These are phyloP conservation scores for Chaenogobius annularis DNA, from an alignment of 2,113 vertebrate genomes.

Conservation along the genomic window DNA sequence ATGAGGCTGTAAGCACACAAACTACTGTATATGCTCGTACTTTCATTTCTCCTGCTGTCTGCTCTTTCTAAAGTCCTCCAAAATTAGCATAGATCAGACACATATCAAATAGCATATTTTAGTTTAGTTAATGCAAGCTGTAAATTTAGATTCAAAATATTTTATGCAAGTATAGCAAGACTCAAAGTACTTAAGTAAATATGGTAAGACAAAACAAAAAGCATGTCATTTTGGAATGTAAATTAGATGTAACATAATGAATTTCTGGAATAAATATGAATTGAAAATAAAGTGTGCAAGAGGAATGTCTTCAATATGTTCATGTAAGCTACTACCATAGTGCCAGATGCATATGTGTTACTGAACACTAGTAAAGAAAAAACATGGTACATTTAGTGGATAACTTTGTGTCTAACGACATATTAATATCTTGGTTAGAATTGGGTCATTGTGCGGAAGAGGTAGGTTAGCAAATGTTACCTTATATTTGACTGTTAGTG, in stretches of 20 bases:
- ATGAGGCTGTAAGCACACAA: constrained; percentile 46
- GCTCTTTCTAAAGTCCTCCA: constrained; percentile 61
- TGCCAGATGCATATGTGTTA: constrained; percentile 53
- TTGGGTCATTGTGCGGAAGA: constrained; percentile 44
- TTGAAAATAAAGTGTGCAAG: not conserved
- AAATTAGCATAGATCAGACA: constrained; percentile 8
- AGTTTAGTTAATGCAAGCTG: constrained; percentile 24
- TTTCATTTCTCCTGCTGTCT: constrained; percentile 55
- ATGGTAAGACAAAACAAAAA: not conserved
- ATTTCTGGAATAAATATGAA: not conserved
- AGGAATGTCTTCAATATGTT: not conserved
- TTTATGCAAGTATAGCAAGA: not conserved
- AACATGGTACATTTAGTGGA: constrained; percentile 53
- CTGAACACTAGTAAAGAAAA: constrained; percentile 46
- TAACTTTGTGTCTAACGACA: constrained; percentile 49
- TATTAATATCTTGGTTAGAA: constrained; percentile 65
- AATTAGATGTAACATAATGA: not conserved
- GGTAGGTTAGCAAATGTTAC: constrained; percentile 48
- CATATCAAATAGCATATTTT: constrained; percentile 20
- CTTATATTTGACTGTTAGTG: constrained; percentile 68
- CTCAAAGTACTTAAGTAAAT: not conserved
- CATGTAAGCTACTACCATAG: constrained; percentile 5
- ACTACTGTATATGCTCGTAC: constrained; percentile 33
- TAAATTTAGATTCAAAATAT: constrained; percentile 4
- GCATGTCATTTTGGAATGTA: not conserved